phyloP scores from a whole-genome alignment of 2,797 vertebrate genomes.

The Melanotaenia maccullochi region DNA sequence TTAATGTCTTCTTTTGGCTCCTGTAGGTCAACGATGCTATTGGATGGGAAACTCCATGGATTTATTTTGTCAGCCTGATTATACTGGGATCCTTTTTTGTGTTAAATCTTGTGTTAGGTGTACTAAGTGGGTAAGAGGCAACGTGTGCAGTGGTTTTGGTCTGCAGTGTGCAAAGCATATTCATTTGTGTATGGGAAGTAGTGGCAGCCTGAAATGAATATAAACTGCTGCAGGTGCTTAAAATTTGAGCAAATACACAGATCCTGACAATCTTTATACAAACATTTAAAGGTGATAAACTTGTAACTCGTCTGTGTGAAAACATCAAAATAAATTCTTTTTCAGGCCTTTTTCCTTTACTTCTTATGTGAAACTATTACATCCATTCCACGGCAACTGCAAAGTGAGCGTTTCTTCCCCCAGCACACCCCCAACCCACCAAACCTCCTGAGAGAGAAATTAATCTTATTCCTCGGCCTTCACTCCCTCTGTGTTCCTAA shows the following conservation, averaged over 20 bases:
- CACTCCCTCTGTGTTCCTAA: constrained; percentile 75
- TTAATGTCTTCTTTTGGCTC: constrained; percentile 68
- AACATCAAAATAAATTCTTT: not conserved
- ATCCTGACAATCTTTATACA: constrained; percentile 5
- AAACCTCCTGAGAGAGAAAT: constrained; percentile 75
- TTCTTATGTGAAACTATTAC: constrained; percentile 35
- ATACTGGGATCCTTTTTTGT: constrained; percentile 99
- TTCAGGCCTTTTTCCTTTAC: constrained; percentile 5
- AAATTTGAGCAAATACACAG: not conserved
- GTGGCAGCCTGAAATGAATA: constrained; percentile 4
- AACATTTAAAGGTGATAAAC: constrained; percentile 9
- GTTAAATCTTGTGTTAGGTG: constrained; percentile 99
- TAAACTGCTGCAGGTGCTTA: constrained; percentile 4
- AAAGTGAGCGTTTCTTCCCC: constrained; percentile 61
- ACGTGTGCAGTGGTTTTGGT: constrained; percentile 73
- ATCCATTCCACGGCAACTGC: constrained; percentile 50
- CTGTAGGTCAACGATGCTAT: constrained; percentile 97
- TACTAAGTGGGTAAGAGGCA: constrained; percentile 98
- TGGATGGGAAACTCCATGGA: constrained; percentile 94
- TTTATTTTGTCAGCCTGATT: constrained; percentile 99
- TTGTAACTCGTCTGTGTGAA: not conserved
- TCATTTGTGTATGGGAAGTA: constrained; percentile 26
- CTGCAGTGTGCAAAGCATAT: constrained; percentile 56
- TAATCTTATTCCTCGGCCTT: constrained; percentile 82
- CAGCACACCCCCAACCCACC: constrained; percentile 48